These are phyloP conservation scores for Pseudonaja textilis DNA, from an alignment of 2,113 vertebrate genomes.

Conservation along the genomic window DNA sequence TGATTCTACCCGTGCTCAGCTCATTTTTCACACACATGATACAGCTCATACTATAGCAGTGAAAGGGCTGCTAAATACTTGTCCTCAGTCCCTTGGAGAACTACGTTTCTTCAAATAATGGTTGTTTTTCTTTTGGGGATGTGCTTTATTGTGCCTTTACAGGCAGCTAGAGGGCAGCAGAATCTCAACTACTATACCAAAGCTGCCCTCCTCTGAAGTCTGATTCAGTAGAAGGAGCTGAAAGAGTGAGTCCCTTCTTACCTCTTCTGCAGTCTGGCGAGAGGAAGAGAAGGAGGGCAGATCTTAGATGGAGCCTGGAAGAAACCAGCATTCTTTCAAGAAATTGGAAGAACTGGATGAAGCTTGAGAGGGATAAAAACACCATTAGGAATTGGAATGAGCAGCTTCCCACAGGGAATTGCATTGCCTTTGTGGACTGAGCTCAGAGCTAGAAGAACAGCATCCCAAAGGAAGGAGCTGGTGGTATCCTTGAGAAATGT, in stretches of 20 bases:
- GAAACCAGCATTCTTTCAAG: background rate
- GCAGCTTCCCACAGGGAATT: background rate
- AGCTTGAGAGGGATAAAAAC: background rate
- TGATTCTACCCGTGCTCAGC: background rate
- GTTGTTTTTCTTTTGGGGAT: background rate
- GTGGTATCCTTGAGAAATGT: background rate
- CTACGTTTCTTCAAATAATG: background rate
- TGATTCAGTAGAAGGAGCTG: background rate
- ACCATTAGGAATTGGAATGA: background rate
- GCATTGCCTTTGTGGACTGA: background rate
- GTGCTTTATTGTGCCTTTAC: background rate
- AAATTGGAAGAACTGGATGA: background rate
- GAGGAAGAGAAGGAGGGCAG: background rate
- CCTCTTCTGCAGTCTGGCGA: background rate
- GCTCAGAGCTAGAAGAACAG: background rate
- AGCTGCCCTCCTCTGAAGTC: background rate
- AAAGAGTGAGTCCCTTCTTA: background rate
- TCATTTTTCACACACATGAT: background rate
- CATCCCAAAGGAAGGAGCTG: background rate
- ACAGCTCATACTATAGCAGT: background rate
- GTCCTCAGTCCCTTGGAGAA: background rate
- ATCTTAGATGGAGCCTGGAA: background rate
- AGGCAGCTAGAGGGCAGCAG: slow-evolving; percentile 57
- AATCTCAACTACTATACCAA: slow-evolving; percentile 38
- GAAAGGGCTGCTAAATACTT: background rate